Evolutionary conservation across 2,113 vertebrate genomes (phyloP).

Genomic region (Hippoglossus stenolepis): DNA sequence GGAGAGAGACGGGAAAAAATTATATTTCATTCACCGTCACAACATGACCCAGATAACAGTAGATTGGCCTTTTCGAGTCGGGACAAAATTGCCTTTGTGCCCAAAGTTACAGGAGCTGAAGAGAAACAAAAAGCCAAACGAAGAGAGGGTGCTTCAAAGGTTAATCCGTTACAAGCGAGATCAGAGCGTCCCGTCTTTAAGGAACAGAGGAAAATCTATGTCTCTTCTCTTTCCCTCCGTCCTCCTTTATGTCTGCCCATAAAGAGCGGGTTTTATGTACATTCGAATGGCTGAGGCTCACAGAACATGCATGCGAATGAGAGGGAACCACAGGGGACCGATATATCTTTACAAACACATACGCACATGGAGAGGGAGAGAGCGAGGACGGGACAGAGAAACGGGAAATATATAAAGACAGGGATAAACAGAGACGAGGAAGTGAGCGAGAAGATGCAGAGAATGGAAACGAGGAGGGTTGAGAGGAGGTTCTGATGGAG

Average conservation of each 20-base stretch:
- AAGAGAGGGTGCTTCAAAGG: slow-evolving; percentile 69
- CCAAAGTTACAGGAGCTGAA: slow-evolving; percentile 58
- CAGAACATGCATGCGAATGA: slow-evolving; percentile 82
- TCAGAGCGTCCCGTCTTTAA: slow-evolving; percentile 76
- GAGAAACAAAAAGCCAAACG: slow-evolving; percentile 63
- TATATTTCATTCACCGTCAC: slow-evolving; percentile 76
- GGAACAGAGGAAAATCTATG: slow-evolving; percentile 75
- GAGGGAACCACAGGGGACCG: slow-evolving; percentile 66
- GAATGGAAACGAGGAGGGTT: slow-evolving; percentile 25
- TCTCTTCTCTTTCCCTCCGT: slow-evolving; percentile 68
- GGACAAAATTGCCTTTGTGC: slow-evolving; percentile 72
- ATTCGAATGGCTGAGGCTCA: slow-evolving; percentile 78
- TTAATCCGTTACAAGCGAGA: slow-evolving; percentile 77
- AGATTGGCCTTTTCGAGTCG: slow-evolving; percentile 71
- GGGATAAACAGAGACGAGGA: slow-evolving; percentile 38
- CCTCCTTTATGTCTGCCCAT: slow-evolving; percentile 80
- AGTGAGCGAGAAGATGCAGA: slow-evolving; percentile 31
- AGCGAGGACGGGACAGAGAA: slow-evolving; percentile 1
- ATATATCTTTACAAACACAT: slow-evolving; percentile 79
- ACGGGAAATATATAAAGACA: slow-evolving; percentile 23
- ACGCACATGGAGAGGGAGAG: slow-evolving; percentile 52
- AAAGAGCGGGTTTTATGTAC: slow-evolving; percentile 83
- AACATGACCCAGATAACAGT: slow-evolving; percentile 76
- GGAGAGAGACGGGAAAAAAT: slow-evolving; percentile 53
- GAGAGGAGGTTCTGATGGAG: slow-evolving; percentile 36